Evolutionary conservation across 2,888 invertebrate species (phyloP).

Genomic region (Metacarcinus magister): DNA sequence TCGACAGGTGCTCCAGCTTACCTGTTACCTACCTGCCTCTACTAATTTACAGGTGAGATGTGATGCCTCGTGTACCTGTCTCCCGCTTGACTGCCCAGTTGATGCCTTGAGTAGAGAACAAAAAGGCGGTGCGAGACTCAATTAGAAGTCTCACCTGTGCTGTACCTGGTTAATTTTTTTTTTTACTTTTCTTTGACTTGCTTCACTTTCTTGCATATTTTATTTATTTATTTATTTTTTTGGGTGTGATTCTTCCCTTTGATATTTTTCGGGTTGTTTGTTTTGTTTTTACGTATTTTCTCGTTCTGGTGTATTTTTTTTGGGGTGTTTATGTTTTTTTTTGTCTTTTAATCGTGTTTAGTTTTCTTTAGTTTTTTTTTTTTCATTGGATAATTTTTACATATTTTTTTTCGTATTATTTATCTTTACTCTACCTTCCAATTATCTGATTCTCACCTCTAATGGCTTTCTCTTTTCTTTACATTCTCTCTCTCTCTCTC

Average conservation of each 20-base stretch:
- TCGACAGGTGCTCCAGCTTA: slow-evolving; percentile 26
- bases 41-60: background rate
- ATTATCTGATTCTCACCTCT: background rate
- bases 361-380: background rate
- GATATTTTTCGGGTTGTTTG: background rate
- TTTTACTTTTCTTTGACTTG: background rate
- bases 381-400: background rate
- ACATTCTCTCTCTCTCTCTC: background rate
- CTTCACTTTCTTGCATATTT: background rate
- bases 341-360: background rate
- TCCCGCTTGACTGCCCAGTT: background rate
- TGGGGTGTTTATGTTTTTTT: background rate
- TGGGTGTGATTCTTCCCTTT: background rate
- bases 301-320: background rate
- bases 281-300: background rate
- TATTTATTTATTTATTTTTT: background rate
- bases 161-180: background rate
- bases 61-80: background rate
- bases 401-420: background rate
- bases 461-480: background rate
- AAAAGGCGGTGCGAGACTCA: background rate
- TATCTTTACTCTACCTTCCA: background rate
- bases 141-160: background rate
- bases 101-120: background rate
- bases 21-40: slow-evolving; percentile 26